A percentile compares a stretch with the other conserved stretches of the same genome.
These are phyloP conservation scores for Bombus superbus DNA, from an alignment of 1,140 invertebrate genomes.

Conservation along the genomic window DNA sequence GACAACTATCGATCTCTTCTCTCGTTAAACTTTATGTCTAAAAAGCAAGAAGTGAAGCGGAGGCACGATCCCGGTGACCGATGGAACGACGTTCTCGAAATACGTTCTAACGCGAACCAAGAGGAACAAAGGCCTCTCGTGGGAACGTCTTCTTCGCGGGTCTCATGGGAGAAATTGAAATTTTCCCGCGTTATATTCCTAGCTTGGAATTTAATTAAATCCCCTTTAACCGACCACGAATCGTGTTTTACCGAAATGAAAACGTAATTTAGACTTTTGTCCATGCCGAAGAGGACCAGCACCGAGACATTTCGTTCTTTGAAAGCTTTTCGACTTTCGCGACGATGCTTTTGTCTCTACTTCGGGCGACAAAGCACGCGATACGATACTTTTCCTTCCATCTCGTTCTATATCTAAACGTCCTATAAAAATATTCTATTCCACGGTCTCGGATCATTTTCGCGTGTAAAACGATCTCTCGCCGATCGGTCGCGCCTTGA, in stretches of 20 bases:
- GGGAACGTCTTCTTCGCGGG: conserved; percentile 9
- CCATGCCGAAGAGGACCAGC: background rate
- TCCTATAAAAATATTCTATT: too few species aligned
- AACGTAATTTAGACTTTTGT: conserved; percentile 14
- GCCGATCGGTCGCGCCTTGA: too few species aligned
- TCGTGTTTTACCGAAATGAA: background rate
- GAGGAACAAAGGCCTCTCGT: conserved; percentile 42
- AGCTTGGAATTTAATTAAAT: conserved; percentile 58
- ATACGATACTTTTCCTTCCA: background rate
- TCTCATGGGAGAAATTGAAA: conserved; percentile 48
- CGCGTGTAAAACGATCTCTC: too few species aligned
- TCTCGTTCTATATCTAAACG: background rate
- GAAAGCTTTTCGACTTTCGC: background rate
- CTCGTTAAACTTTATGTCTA: background rate
- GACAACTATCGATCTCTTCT: background rate
- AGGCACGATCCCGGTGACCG: too few species aligned
- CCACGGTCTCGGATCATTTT: too few species aligned
- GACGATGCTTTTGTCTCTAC: background rate
- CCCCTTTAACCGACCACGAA: background rate
- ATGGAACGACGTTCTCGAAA: background rate
- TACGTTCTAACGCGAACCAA: background rate
- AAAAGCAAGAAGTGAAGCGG: background rate
- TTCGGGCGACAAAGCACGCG: too few species aligned
- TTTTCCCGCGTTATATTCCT: conserved; percentile 42
- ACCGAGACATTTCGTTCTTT: background rate